A percentile compares a stretch with the other conserved stretches of the same genome.
These are phyloP conservation scores for Patiria pectinifera DNA, from an alignment of 53 echinoderm and acorn worm genomes.

Conservation along the genomic window DNA sequence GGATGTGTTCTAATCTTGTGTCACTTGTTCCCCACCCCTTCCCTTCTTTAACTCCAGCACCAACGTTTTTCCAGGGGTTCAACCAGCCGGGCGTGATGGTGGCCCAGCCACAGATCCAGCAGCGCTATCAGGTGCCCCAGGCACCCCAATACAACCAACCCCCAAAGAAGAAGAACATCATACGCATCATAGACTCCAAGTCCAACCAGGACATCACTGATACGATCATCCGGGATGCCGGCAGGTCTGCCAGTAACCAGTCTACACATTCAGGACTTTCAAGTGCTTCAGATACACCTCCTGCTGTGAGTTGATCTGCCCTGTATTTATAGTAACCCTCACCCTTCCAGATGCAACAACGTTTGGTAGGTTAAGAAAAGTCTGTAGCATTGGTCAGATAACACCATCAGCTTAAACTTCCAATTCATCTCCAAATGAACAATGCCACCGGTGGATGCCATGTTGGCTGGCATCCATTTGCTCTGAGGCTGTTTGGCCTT, in stretches of 20 bases:
- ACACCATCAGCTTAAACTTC: no score
- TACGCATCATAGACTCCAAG: constrained; percentile 87
- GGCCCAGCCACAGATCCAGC: constrained; percentile 16
- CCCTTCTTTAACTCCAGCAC: neutral
- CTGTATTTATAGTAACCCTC: neutral
- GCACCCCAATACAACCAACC: constrained; percentile 45
- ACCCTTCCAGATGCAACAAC: no score
- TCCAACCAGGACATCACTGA: constrained; percentile 90
- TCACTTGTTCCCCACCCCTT: neutral
- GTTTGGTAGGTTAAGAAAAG: no score
- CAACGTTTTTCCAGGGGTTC: constrained; percentile 41
- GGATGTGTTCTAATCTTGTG: neutral
- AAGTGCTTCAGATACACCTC: constrained; percentile 81
- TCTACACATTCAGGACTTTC: constrained; percentile 79
- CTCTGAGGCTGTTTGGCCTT: no score
- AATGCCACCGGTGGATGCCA: no score
- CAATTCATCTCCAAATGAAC: no score
- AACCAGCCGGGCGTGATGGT: constrained; percentile 49
- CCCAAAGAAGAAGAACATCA: constrained; percentile 70
- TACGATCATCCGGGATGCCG: constrained; percentile 71
- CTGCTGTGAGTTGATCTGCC: constrained; percentile 66
- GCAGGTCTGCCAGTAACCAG: constrained; percentile 35
- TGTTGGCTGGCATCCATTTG: no score
- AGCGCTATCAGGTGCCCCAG: constrained; percentile 16
- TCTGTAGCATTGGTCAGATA: no score